These are phyloP conservation scores for Danio choprae DNA, from an alignment of 2,797 vertebrate species.

Conservation along the genomic window DNA sequence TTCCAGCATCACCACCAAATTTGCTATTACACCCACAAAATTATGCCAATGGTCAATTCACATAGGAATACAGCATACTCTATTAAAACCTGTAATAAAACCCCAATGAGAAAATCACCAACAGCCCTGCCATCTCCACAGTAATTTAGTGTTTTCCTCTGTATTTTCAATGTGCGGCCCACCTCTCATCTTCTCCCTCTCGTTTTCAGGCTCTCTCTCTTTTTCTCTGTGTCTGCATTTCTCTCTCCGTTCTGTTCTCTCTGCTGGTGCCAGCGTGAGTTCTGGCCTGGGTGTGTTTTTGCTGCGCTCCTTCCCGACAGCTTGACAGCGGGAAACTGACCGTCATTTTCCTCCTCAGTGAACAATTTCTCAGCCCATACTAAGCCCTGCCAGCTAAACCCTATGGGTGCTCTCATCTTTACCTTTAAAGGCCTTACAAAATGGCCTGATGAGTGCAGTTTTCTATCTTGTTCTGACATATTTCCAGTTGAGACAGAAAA, in stretches of 20 bases:
- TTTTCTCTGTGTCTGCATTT: constrained; percentile 28
- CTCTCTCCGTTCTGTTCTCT: constrained; percentile 63
- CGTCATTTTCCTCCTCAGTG: constrained; percentile 65
- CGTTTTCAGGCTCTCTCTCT: constrained; percentile 22
- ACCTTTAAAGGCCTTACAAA: constrained; percentile 48
- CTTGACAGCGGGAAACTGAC: constrained; percentile 65
- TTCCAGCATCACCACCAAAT: constrained; percentile 22
- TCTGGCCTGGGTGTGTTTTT: constrained; percentile 44
- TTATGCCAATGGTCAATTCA: neutral
- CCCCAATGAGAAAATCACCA: constrained; percentile 17
- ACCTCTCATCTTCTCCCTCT: constrained; percentile 21
- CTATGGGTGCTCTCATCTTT: constrained; percentile 51
- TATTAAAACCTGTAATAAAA: neutral
- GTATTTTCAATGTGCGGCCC: constrained; percentile 5
- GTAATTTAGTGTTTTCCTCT: constrained; percentile 10
- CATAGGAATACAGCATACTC: neutral
- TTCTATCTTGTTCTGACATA: neutral
- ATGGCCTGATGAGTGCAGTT: neutral
- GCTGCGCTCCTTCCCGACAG: constrained; percentile 47
- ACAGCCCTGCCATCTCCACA: constrained; percentile 8
- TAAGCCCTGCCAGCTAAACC: constrained; percentile 52
- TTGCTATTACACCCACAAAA: constrained; percentile 4
- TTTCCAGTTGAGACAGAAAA: neutral
- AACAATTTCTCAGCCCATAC: constrained; percentile 64
- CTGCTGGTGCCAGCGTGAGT: constrained; percentile 59